Base-by-base conservation (phyloP, 2,888 invertebrate species). In the Cinara cedri region DNA sequence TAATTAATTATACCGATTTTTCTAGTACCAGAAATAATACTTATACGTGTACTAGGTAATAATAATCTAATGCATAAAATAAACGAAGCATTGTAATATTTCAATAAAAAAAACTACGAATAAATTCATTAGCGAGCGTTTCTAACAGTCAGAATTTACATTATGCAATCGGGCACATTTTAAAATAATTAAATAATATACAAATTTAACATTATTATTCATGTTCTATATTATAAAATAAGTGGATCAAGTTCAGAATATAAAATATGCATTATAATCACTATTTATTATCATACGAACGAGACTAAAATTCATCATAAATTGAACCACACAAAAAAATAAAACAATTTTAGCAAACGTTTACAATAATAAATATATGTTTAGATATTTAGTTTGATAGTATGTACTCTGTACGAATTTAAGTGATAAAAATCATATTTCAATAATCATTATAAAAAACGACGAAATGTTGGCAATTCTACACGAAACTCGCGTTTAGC, bases 251-350 rank as follows among this genome's bases (percentile, higher is more conserved):
- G n/a, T 70, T 78, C 76, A 68, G 60, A 78, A 68, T 21, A 11
- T 65, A 24, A 49, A 55, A 55, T 42, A 51, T n/a, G 0, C 21
- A 14, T 19, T 66, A 13, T 60, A 70, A 78, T 68, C 68, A 68
- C 4, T 10, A 10, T 51, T 13, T 54, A 66, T 66, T 76, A 60
- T 68, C 60, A 68, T 78, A 78, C 76, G 68, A 78, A 78, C 68
- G 68, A 78, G 76, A 78, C 68, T 60, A 68, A 49, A 63, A 57
- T 68, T 68, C 76, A 76, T 78, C 76, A 68, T 60, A 57, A 74
- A 54, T 51, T 63, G 63, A 74, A 51, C 74, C 9, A 16, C 49
- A 16, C 34, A 34, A 34, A 34, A 34, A 34, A 34, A 0, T 49
- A 49, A 34, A 34, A 0, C 26, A 49, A 34, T 62, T 3, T 34